A percentile compares a stretch with the other conserved stretches of the same genome.
phyloP scores from a whole-genome alignment of 64 coral and sea anemone genomes.

The Stichodactyla mertensii region DNA sequence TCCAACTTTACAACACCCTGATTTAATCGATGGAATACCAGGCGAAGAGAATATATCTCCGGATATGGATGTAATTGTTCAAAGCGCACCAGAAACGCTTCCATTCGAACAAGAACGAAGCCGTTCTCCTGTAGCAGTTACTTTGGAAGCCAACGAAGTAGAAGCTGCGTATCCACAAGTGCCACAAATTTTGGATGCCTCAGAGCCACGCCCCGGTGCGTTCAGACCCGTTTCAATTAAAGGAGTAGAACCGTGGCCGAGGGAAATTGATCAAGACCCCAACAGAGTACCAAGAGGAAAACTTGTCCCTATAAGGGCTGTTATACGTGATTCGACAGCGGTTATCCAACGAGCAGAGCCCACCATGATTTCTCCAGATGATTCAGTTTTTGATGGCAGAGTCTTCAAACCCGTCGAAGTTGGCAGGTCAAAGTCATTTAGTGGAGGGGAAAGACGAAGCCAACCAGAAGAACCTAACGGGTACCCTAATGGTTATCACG shows the following conservation, averaged over 20 bases:
- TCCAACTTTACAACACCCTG: conserved; percentile 14
- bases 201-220: background rate
- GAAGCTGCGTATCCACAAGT: background rate
- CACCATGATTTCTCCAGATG: background rate
- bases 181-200: background rate
- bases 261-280: background rate
- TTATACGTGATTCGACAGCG: conserved; percentile 11
- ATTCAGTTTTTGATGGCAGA: conserved; percentile 5
- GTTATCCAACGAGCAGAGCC: conserved; percentile 5
- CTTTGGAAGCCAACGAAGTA: background rate
- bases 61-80: background rate
- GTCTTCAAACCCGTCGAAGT: background rate
- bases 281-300: conserved; percentile 19
- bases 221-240: background rate
- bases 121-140: conserved; percentile 14
- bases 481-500: background rate
- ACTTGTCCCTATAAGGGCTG: conserved; percentile 16
- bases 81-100: background rate
- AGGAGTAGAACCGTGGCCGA: background rate
- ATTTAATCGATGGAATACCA: background rate
- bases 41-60: conserved; percentile 7
- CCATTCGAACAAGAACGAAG: background rate
- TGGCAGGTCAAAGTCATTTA: conserved; percentile 5
- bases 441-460: background rate
- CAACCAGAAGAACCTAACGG: background rate